A percentile compares a stretch with the other conserved stretches of the same genome.
Evolutionary conservation across 2,888 invertebrate species (phyloP).

Genomic region (Agrotis clavis): DNA sequence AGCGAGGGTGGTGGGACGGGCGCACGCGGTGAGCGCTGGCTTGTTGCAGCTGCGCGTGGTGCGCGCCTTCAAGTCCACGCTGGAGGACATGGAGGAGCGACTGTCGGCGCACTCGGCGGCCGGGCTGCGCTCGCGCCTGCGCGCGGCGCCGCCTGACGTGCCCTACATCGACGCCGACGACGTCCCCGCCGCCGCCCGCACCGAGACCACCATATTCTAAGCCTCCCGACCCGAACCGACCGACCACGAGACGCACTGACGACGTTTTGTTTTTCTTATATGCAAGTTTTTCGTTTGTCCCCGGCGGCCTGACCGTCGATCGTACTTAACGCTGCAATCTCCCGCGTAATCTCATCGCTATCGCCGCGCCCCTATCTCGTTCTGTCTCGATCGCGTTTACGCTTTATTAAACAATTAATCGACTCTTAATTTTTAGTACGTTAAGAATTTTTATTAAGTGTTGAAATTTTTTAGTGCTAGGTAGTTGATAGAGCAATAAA

Average conservation of each 20-base stretch:
- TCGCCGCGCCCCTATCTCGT: constrained; percentile 66
- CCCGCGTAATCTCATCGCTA: constrained; percentile 71
- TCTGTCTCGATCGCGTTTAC: constrained; percentile 66
- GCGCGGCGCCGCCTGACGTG: constrained; percentile 95
- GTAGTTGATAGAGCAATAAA: constrained; percentile 83
- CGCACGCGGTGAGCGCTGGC: constrained; percentile 56
- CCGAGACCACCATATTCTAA: constrained; percentile 87
- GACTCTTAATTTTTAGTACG: constrained; percentile 76
- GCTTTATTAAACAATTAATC: constrained; percentile 68
- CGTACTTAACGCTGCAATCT: constrained; percentile 79
- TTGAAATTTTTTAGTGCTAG: constrained; percentile 82
- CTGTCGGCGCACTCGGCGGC: constrained; percentile 99
- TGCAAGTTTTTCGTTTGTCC: constrained; percentile 66
- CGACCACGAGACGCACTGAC: constrained; percentile 60
- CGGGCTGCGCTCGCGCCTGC: constrained; percentile 96
- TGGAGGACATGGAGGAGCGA: constrained; percentile 99
- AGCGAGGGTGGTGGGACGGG: constrained; percentile 50
- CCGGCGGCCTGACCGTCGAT: constrained; percentile 62
- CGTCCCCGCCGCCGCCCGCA: constrained; percentile 81
- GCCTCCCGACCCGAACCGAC: constrained; percentile 56
- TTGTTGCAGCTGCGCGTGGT: constrained; percentile 99
- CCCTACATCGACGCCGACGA: constrained; percentile 95
- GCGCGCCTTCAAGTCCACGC: constrained; percentile 99
- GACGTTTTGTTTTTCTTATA: constrained; percentile 68
- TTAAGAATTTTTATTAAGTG: constrained; percentile 83